Percentiles rank a stretch among this genome's conserved stretches.
phyloP scores from a whole-genome alignment of 2,888 invertebrate species.

The Agrilus biguttatus region DNA sequence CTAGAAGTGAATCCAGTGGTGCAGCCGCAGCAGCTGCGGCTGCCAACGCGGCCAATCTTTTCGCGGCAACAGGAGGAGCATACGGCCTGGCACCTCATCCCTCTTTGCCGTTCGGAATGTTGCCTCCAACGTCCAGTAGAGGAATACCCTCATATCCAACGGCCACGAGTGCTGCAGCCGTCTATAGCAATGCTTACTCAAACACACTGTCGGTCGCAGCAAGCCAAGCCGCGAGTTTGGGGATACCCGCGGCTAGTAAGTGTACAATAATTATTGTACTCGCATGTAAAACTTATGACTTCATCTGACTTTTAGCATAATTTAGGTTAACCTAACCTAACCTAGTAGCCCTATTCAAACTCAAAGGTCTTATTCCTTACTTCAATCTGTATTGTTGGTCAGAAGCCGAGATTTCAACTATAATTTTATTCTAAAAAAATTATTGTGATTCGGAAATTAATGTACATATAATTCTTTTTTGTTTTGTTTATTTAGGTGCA shows the following conservation, averaged over 20 bases:
- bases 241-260: constrained; percentile 61
- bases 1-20: constrained; percentile 42
- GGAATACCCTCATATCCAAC: constrained; percentile 15
- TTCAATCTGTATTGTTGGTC: too few relatives aligned
- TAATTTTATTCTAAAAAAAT: too few relatives aligned
- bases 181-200: constrained; percentile 36
- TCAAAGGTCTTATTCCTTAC: too few relatives aligned
- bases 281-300: not conserved
- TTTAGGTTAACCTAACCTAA: too few relatives aligned
- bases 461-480: not conserved
- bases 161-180: constrained; percentile 21
- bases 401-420: too few relatives aligned
- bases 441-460: too few relatives aligned
- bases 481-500: constrained; percentile 43
- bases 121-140: constrained; percentile 20
- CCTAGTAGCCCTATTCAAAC: too few relatives aligned
- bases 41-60: constrained; percentile 33
- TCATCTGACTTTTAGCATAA: not conserved
- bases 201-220: constrained; percentile 72
- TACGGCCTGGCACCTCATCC: constrained; percentile 28
- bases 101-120: constrained; percentile 25
- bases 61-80: constrained; percentile 31
- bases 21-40: constrained; percentile 23
- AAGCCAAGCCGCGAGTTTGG: constrained; percentile 72
- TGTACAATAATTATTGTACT: constrained; percentile 10